A percentile compares a stretch with the other conserved stretches of the same genome.
These are phyloP conservation scores for Enteromius unitaeniatus DNA, from an alignment of 2,797 vertebrate genomes.

Conservation along the genomic window DNA sequence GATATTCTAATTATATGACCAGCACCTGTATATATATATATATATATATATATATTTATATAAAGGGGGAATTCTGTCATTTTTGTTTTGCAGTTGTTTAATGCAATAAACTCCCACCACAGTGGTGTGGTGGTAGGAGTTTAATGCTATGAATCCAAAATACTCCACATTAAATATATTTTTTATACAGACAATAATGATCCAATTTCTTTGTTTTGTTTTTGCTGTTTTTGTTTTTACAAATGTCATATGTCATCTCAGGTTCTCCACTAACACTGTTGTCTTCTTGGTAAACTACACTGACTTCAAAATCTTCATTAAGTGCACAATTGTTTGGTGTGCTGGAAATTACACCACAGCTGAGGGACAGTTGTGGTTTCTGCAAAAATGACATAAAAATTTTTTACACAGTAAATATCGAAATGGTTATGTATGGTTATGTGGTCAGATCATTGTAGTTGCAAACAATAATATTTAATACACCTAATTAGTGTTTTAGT, in stretches of 20 bases:
- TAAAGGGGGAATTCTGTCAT: neutral
- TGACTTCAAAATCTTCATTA: neutral
- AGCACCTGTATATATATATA: no score
- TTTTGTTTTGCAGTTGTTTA: neutral
- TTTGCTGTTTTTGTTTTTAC: neutral
- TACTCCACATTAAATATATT: neutral
- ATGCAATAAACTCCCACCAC: neutral
- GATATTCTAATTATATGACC: no score
- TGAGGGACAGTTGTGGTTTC: neutral
- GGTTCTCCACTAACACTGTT: neutral
- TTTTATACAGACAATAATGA: neutral
- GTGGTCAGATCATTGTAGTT: no score
- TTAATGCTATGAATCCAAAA: no score
- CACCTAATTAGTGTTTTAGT: no score
- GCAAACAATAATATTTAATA: no score
- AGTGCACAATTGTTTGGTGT: neutral
- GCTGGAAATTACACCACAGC: neutral
- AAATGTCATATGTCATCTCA: neutral
- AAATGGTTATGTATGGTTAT: no score
- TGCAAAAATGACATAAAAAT: no score
- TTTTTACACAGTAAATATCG: no score
- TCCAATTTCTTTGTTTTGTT: neutral
- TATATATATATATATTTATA: no score
- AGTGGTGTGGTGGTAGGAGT: no score
- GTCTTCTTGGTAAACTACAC: neutral